Evolutionary conservation across 1,140 invertebrate species (phyloP).

Genomic region (Brevipalpus yothersi): DNA sequence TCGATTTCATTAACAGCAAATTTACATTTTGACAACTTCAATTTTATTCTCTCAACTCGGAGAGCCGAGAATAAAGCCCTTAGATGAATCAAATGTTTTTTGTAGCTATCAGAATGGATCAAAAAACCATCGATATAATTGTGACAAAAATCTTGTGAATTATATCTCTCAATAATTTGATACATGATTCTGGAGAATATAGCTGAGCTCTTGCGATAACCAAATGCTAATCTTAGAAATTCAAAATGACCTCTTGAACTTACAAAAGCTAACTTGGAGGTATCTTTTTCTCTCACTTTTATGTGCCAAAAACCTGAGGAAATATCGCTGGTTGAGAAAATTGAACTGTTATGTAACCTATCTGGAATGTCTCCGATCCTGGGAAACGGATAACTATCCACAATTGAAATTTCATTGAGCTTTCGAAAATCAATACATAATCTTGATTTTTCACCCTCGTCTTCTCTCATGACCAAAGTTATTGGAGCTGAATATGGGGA

Average conservation of each 20-base stretch:
- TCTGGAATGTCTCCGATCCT: slow-evolving; percentile 19
- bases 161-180: slow-evolving; percentile 14
- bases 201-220: slow-evolving; percentile 10
- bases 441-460: slow-evolving; percentile 19
- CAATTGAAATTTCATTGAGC: slow-evolving; percentile 21
- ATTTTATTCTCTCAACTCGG: slow-evolving; percentile 6
- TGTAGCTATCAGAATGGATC: slow-evolving; percentile 9
- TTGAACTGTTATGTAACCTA: slow-evolving; percentile 15
- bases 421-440: slow-evolving; percentile 24
- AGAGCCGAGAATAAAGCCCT: slow-evolving; percentile 9
- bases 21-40: slow-evolving; percentile 11
- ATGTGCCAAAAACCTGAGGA: slow-evolving; percentile 5
- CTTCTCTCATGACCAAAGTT: slow-evolving; percentile 22
- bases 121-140: slow-evolving; percentile 15
- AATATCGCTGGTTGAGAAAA: slow-evolving; percentile 18
- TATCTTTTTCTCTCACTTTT: slow-evolving; percentile 15
- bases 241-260: slow-evolving; percentile 5
- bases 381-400: slow-evolving; percentile 26
- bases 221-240: slow-evolving; percentile 7
- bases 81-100: slow-evolving; percentile 11
- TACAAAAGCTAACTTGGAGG: slow-evolving; percentile 15
- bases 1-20: slow-evolving; percentile 7
- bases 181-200: slow-evolving; percentile 14
- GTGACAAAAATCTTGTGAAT: too few species aligned
- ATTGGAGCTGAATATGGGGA: slow-evolving; percentile 22